These are phyloP conservation scores for Antennarius striatus DNA, from an alignment of 2,113 vertebrate species.

Conservation along the genomic window DNA sequence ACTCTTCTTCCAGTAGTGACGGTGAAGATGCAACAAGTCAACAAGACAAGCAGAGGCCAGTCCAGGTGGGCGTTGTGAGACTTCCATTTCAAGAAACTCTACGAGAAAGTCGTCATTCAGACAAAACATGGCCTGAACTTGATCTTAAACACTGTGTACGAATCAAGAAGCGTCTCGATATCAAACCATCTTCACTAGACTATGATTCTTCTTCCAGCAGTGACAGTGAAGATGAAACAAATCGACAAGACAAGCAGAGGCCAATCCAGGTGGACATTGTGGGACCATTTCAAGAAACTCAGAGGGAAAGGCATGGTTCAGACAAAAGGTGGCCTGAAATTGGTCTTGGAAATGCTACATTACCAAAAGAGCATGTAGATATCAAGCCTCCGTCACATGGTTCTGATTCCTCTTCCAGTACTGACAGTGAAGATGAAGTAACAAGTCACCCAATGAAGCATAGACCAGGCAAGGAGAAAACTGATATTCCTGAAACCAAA, in stretches of 20 bases:
- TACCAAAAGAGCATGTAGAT: slow-evolving; percentile 8
- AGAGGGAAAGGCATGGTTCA: neutral
- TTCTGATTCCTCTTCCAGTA: slow-evolving; percentile 15
- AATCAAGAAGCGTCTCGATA: slow-evolving; percentile 30
- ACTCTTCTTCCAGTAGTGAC: slow-evolving; percentile 42
- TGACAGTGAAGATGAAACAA: slow-evolving; percentile 32
- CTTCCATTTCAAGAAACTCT: neutral
- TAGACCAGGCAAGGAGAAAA: neutral
- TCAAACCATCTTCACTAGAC: slow-evolving; percentile 14
- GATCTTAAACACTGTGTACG: neutral
- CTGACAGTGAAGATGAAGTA: slow-evolving; percentile 26
- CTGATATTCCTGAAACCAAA: neutral
- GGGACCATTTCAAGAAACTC: no score
- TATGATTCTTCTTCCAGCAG: slow-evolving; percentile 31
- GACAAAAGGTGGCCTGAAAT: slow-evolving; percentile 5
- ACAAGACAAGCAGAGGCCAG: neutral
- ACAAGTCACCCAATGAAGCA: neutral
- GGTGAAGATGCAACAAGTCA: slow-evolving; percentile 25
- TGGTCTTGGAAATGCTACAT: neutral
- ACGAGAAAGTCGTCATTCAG: neutral
- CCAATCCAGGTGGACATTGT: neutral
- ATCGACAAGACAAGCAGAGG: neutral
- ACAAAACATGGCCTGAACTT: neutral
- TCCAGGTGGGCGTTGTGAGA: neutral
- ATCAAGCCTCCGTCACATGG: slow-evolving; percentile 11